Base-by-base conservation (phyloP, 2,797 vertebrate species). In the Melanotaenia nigrans region DNA sequence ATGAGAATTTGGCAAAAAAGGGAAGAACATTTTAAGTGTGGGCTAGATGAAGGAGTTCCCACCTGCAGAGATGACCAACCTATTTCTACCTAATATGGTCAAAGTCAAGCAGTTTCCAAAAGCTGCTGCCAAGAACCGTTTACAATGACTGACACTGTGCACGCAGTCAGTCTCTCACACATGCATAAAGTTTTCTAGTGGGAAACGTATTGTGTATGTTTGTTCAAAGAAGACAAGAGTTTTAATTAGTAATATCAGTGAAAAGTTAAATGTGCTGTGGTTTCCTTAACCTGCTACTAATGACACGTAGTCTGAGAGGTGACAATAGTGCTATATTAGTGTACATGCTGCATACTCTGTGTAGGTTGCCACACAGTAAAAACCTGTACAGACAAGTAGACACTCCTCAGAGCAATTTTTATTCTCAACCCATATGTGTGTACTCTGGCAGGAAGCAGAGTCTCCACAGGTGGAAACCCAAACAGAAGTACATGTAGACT, bases 31-130 rank as follows among this genome's bases (percentile, higher is more conserved):
- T 25, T 58, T 24, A 62, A 57, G 63, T 61, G 53, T 22, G 54
- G 58, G 59, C 32, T 71, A 38, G 32, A 28, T 18, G 30, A 65
- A 20, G 42, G 18, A 32, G 22, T 32, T 63, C 32, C 35, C 65
- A 84, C 73, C 77, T 79, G 71, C 68, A 75, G 16, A 63, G 42
- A 68, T 51, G 59, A 10, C 51, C 65, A 35, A 35, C 60, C 68
- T 60, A 14, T 42, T 53, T 77, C 38, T 45, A 0, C 71, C 40
- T 40, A 79, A 73, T 81, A 76, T 74, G 60, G 71, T 61, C 64
- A 84, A 62, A 63, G n/a, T 53, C 53, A 25, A 49, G 62, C 65
- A 38, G 1, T 59, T 49, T 51, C 24, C 40, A 53, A 16, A 18
- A 60, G 38, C 55, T 61, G 42, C 51, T 68, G 58, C 35, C 22